Conservation (phyloP, 2,888 invertebrate genomes). For the Parnassius smintheus region DNA sequence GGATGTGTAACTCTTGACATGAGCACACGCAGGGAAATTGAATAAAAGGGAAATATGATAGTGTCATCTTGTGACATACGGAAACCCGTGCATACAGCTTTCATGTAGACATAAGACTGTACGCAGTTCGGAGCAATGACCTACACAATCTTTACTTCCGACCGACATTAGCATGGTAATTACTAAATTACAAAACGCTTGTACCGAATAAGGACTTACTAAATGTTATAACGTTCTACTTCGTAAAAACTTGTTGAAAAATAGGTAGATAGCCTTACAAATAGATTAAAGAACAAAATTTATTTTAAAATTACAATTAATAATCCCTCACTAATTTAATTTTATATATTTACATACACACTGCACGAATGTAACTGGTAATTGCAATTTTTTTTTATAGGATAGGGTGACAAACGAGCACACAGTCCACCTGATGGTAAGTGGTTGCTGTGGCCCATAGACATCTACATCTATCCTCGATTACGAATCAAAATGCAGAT, state of each 20-base stretch:
- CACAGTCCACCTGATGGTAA: too few relatives aligned
- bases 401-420: too few relatives aligned
- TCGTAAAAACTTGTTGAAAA: not conserved
- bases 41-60: slow-evolving; percentile 74
- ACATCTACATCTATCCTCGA: too few relatives aligned
- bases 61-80: slow-evolving; percentile 52
- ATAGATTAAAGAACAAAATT: too few relatives aligned
- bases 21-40: slow-evolving; percentile 57
- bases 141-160: slow-evolving; percentile 38
- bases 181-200: slow-evolving; percentile 42
- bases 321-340: too few relatives aligned
- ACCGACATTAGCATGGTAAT: slow-evolving; percentile 40
- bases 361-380: too few relatives aligned
- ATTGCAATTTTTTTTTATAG: too few relatives aligned
- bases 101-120: slow-evolving; percentile 30
- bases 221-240: slow-evolving; percentile 4
- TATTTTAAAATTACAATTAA: too few relatives aligned
- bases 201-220: slow-evolving; percentile 29
- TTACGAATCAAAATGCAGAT: too few relatives aligned
- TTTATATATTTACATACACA: too few relatives aligned
- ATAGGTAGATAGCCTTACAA: too few relatives aligned
- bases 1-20: slow-evolving; percentile 57
- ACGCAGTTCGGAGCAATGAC: slow-evolving; percentile 34
- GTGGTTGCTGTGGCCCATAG: too few relatives aligned
- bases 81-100: slow-evolving; percentile 36